Evolutionary conservation across 2,888 invertebrate species (phyloP).

Genomic region (Notodonta dromedarius): DNA sequence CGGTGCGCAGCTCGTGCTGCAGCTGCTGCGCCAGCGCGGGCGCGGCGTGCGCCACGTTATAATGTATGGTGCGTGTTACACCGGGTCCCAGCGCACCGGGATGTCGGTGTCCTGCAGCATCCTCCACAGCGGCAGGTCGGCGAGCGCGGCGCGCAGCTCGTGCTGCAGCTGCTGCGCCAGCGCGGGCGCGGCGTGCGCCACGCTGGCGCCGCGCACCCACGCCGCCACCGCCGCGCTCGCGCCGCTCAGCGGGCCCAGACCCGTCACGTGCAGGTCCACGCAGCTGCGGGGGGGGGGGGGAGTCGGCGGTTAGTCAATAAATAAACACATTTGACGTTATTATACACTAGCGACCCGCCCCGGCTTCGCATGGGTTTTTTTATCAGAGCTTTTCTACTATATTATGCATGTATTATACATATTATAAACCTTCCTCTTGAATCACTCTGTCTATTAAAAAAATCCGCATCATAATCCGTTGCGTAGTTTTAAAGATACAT

Average conservation of each 20-base stretch:
- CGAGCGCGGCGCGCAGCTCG: constrained; percentile 64
- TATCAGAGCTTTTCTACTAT: no score
- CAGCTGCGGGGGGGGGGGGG: constrained; percentile 43
- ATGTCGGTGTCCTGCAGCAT: constrained; percentile 46
- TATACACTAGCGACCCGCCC: no score
- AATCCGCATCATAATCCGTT: no score
- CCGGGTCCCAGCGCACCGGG: constrained; percentile 16
- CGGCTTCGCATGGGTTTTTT: no score
- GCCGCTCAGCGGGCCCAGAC: constrained; percentile 70
- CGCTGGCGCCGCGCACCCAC: constrained; percentile 53
- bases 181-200: constrained; percentile 65
- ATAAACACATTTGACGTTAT: no score
- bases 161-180: constrained; percentile 58
- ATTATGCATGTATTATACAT: no score
- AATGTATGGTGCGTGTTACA: no score
- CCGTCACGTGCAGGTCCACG: constrained; percentile 76
- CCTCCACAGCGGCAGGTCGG: constrained; percentile 69
- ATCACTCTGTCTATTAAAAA: no score
- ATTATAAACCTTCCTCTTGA: no score
- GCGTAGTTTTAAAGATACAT: no score
- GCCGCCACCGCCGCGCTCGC: constrained; percentile 40
- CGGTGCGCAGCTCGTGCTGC: constrained; percentile 61
- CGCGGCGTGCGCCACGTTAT: constrained; percentile 59
- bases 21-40: constrained; percentile 63
- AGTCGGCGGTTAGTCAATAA: no score